Evolutionary conservation across 2,797 vertebrate species (phyloP), one percentile per base, ranked within the genome.

Genomic region (Pteropus rufus): DNA sequence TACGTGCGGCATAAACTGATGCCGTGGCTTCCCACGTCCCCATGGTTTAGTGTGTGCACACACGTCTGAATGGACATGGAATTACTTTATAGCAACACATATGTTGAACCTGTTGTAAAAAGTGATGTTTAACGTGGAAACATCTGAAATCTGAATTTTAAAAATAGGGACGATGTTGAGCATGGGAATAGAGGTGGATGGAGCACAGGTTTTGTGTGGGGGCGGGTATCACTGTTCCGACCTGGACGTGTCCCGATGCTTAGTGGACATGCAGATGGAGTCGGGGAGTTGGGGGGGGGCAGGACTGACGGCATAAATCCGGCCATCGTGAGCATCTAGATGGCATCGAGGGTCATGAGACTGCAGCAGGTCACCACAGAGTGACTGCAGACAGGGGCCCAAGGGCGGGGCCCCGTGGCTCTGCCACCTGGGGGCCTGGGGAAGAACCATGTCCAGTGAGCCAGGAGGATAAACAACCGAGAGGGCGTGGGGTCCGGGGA

Each of bases 401-500:
- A 23, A 2, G 46, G 36, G 56, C 23, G 1, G 11, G 62, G 26
- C 86, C 44, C 44, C 44, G 10, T 44, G 44, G 44, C 44, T 44
- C 44, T 44, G 9, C 44, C 44, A 2, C 44, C 1, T 41, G 41
- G 41, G 41, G 41, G 41, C 8, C 41, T 44, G 44, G 44, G 44
- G 44, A 44, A 10, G 44, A 44, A 44, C 44, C 9, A 10, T 36
- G 31, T 10, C 16, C 36, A 1, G 0, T 23, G 80, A 36, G 70
- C 12, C 11, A 15, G 23, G 11, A 56, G 8, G 58, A 46, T 5
- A 2, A 29, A 10, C 0, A 44, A 44, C 7, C 58, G 0, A 21
- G 39, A 46, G 49, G 2, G 31, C 4, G 0, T 10, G 36, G 70
- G 2, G 4, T 44, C 34, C 62, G 19, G 9, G 72, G 18, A 39